A percentile compares a stretch with the other conserved stretches of the same genome.
Evolutionary conservation across 2,888 invertebrate genomes (phyloP).

Genomic region (Asteroscopus sphinx): DNA sequence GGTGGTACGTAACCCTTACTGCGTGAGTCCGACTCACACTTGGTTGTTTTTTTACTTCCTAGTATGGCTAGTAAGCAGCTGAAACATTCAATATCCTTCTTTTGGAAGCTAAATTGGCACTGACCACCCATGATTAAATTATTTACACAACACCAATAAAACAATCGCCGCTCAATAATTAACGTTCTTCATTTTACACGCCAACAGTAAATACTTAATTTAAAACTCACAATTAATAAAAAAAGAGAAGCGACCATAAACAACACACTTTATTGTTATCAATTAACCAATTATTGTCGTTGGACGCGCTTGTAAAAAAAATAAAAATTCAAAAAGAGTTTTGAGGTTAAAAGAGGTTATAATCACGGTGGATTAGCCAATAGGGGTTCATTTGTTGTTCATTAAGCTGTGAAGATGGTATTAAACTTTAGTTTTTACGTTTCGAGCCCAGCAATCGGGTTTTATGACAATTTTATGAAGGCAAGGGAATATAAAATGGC

Average conservation of each 20-base stretch:
- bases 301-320: constrained; percentile 32
- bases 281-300: constrained; percentile 60
- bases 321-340: constrained; percentile 28
- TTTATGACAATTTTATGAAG: constrained; percentile 55
- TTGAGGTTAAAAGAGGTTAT: constrained; percentile 46
- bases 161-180: constrained; percentile 21
- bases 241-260: constrained; percentile 48
- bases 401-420: constrained; percentile 40
- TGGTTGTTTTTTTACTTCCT: no score
- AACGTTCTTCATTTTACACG: constrained; percentile 26
- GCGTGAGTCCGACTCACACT: no score
- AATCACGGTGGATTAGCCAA: constrained; percentile 51
- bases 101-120: background rate
- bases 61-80: no score
- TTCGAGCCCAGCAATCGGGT: constrained; percentile 27
- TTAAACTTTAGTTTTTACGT: constrained; percentile 47
- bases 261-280: constrained; percentile 52
- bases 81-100: no score
- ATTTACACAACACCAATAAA: constrained; percentile 22
- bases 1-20: no score
- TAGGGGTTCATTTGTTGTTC: constrained; percentile 30
- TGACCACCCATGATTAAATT: constrained; percentile 3
- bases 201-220: constrained; percentile 53
- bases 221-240: constrained; percentile 28
- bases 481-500: constrained; percentile 33